Evolutionary conservation across 2,888 invertebrate genomes (phyloP).

Genomic region (Heliconius ismenius): DNA sequence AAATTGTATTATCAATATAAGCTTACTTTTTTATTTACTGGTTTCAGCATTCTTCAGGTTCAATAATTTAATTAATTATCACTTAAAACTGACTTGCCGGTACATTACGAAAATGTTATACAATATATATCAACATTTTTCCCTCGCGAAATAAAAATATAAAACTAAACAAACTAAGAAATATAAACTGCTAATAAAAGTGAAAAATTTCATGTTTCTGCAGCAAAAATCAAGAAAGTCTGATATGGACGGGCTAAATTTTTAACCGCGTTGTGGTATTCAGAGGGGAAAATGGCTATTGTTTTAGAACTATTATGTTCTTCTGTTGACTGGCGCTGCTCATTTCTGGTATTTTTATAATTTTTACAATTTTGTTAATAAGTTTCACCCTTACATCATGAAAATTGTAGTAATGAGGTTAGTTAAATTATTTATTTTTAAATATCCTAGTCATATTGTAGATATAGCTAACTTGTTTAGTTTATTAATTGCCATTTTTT

Average conservation of each 20-base stretch:
- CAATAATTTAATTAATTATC: background rate
- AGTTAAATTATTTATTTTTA: background rate
- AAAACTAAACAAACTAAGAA: background rate
- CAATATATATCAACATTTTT: background rate
- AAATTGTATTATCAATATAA: no score
- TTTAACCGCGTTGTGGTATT: conserved; percentile 13
- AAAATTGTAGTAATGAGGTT: background rate
- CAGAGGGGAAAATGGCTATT: conserved; percentile 20
- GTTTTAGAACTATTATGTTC: conserved; percentile 22
- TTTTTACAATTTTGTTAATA: conserved; percentile 19
- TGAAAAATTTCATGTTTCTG: conserved; percentile 12
- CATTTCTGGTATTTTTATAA: conserved; percentile 18
- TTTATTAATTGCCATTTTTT: background rate
- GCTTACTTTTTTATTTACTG: no score
- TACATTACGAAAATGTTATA: background rate
- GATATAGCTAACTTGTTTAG: background rate
- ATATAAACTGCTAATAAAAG: conserved; percentile 4
- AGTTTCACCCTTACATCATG: background rate
- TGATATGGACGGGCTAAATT: conserved; percentile 16
- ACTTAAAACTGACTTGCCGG: background rate
- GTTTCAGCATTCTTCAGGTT: background rate
- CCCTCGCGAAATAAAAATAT: background rate
- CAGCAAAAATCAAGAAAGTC: conserved; percentile 8
- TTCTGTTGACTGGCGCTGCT: conserved; percentile 16
- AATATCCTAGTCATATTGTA: background rate